A percentile compares a stretch with the other conserved stretches of the same genome.
Evolutionary conservation across 2,888 invertebrate genomes (phyloP).

Genomic region (Ptilodon capucinus): DNA sequence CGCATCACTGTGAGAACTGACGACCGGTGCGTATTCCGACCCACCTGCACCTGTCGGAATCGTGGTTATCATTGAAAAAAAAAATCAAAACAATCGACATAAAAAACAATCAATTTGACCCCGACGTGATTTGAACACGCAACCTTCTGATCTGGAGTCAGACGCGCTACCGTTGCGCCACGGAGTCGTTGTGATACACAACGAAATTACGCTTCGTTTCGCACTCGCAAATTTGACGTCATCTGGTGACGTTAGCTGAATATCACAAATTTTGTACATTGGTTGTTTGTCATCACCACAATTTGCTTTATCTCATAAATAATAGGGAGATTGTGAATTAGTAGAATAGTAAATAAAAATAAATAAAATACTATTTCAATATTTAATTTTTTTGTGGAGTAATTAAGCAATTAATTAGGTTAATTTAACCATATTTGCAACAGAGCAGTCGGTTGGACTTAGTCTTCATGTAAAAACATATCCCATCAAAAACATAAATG

Average conservation of each 20-base stretch:
- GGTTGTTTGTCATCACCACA: too few relatives aligned
- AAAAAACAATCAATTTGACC: conserved; percentile 82
- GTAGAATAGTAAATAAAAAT: too few relatives aligned
- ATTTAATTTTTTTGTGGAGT: too few relatives aligned
- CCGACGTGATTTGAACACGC: conserved; percentile 99
- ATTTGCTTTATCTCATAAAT: too few relatives aligned
- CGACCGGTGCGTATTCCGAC: not conserved
- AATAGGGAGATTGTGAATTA: too few relatives aligned
- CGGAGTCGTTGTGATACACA: conserved; percentile 81
- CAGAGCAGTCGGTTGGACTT: too few relatives aligned
- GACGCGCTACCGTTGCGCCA: conserved; percentile 98
- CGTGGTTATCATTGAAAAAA: not conserved
- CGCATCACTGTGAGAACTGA: not conserved
- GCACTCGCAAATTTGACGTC: conserved; percentile 31
- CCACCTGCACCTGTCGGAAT: not conserved
- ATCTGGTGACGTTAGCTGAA: conserved; percentile 6
- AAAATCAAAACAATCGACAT: not conserved
- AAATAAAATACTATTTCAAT: too few relatives aligned
- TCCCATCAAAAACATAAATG: too few relatives aligned
- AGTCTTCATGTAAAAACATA: too few relatives aligned
- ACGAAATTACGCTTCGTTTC: conserved; percentile 34
- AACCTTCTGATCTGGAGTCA: conserved; percentile 98
- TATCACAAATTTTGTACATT: too few relatives aligned
- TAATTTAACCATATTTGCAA: too few relatives aligned
- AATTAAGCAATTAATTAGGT: too few relatives aligned